These are phyloP conservation scores for Agelastica alni DNA, from an alignment of 2,888 invertebrate genomes.

Conservation along the genomic window DNA sequence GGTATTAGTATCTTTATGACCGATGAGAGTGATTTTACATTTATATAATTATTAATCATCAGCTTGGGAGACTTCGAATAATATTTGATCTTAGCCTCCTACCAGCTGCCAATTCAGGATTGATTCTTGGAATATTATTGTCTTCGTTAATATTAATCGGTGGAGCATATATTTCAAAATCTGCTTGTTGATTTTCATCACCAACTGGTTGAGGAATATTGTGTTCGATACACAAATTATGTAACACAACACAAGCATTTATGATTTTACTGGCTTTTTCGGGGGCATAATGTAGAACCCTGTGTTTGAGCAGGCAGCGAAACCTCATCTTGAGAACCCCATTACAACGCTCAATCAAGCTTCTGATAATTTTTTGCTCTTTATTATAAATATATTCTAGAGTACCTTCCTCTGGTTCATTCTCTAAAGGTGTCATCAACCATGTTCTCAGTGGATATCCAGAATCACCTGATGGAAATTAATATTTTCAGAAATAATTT, in stretches of 20 bases:
- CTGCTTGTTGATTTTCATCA: conserved; percentile 10
- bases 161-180: conserved; percentile 11
- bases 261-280: conserved; percentile 7
- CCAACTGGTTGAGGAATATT: conserved; percentile 12
- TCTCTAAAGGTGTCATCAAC: conserved; percentile 21
- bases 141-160: conserved; percentile 3
- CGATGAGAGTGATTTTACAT: too few relatives aligned
- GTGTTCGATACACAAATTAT: conserved; percentile 3
- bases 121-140: conserved; percentile 8
- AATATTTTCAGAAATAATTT: too few relatives aligned
- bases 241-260: conserved; percentile 12
- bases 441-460: too few relatives aligned
- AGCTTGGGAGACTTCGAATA: conserved; percentile 5
- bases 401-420: too few relatives aligned
- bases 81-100: conserved; percentile 6
- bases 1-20: too few relatives aligned
- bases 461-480: conserved; percentile 9
- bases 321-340: not conserved
- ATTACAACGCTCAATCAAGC: not conserved
- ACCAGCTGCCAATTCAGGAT: conserved; percentile 13
- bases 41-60: too few relatives aligned
- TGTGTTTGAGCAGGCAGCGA: conserved; percentile 2
- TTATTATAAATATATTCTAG: conserved; percentile 16
- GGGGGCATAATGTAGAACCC: conserved; percentile 7
- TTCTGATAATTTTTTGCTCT: conserved; percentile 13